Conservation (phyloP, 35 echinoderm and acorn worm species). For the Heliocidaris tuberculata region DNA sequence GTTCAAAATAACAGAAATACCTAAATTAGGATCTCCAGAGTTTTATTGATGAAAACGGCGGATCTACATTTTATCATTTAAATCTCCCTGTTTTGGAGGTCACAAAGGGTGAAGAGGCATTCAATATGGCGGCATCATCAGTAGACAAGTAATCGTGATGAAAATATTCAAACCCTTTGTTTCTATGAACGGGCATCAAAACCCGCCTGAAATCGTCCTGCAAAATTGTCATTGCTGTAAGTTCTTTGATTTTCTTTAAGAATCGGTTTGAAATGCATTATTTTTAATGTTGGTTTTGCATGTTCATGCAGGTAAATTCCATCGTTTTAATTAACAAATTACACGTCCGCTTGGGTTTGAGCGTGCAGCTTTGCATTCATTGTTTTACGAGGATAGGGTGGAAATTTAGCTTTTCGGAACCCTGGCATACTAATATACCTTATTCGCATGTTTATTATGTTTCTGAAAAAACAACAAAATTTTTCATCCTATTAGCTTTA, state of each 20-base stretch:
- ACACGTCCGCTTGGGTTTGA: slow-evolving; percentile 46
- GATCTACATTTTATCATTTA: slow-evolving; percentile 43
- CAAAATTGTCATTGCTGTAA: slow-evolving; percentile 25
- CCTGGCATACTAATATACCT: background rate
- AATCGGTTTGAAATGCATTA: background rate
- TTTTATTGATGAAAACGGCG: background rate
- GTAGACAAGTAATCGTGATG: slow-evolving; percentile 57
- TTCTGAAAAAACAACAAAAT: background rate
- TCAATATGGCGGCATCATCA: slow-evolving; percentile 65
- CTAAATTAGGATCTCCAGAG: background rate
- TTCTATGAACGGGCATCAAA: slow-evolving; percentile 42
- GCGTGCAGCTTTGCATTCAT: slow-evolving; percentile 15
- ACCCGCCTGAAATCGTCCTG: slow-evolving; percentile 32
- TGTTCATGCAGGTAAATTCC: slow-evolving; percentile 33
- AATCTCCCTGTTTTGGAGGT: slow-evolving; percentile 42
- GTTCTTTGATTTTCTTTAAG: slow-evolving; percentile 8
- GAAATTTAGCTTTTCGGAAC: background rate
- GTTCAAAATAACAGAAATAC: background rate
- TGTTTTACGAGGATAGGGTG: background rate
- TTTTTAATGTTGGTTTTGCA: background rate
- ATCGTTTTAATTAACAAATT: slow-evolving; percentile 60
- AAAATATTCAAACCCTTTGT: slow-evolving; percentile 60
- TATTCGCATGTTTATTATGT: background rate
- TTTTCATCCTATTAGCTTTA: too few species aligned
- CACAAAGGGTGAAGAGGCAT: slow-evolving; percentile 53